Evolutionary conservation across 1,140 invertebrate genomes (phyloP).

Genomic region (Drosophila persimilis): DNA sequence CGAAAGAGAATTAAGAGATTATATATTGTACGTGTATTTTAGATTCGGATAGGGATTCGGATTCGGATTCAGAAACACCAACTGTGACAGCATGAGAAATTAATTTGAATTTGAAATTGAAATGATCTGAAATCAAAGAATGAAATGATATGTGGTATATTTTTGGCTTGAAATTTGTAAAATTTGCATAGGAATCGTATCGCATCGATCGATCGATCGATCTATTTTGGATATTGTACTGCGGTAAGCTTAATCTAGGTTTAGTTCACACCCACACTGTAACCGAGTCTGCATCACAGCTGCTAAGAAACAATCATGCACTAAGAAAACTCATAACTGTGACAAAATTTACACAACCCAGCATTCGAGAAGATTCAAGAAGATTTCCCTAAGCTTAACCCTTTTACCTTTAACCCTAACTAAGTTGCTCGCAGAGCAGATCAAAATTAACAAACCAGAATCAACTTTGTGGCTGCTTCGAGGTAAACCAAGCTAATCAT

Average conservation of each 20-base stretch:
- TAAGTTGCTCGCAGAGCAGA: conserved; percentile 55
- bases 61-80: conserved; percentile 59
- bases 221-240: conserved; percentile 67
- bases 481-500: conserved; percentile 55
- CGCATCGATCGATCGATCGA: conserved; percentile 1
- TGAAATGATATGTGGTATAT: conserved; percentile 68
- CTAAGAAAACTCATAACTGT: conserved; percentile 67
- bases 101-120: conserved; percentile 6
- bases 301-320: conserved; percentile 64
- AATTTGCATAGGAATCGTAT: conserved; percentile 51
- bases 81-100: conserved; percentile 76
- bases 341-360: conserved; percentile 58
- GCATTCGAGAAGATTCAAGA: conserved; percentile 20
- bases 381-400: conserved; percentile 1
- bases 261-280: conserved; percentile 42
- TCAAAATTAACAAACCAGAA: conserved; percentile 42
- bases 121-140: conserved; percentile 41
- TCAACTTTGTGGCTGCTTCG: conserved; percentile 73
- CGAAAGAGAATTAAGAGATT: conserved; percentile 41
- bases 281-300: conserved; percentile 48
- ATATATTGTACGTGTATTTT: conserved; percentile 56
- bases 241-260: conserved; percentile 68
- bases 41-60: conserved; percentile 45
- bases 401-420: conserved; percentile 11
- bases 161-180: conserved; percentile 57